A percentile compares a stretch with the other conserved stretches of the same genome.
These are phyloP conservation scores for Oncorhynchus keta DNA, from an alignment of 2,113 vertebrate species.

Conservation along the genomic window DNA sequence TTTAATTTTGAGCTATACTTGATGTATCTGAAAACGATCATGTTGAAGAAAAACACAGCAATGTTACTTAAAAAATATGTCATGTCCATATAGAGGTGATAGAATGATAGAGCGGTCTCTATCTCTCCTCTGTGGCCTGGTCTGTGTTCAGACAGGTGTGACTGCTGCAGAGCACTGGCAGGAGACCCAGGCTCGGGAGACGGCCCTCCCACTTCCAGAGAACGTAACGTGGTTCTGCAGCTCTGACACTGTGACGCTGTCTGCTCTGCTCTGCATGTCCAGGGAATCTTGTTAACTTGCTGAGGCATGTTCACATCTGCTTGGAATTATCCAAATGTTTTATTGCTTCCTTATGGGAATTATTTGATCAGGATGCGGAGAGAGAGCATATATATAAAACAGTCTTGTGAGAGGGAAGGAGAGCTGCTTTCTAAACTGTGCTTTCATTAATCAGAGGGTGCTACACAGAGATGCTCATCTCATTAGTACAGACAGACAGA, in stretches of 20 bases:
- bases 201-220: not conserved
- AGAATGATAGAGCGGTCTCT: not conserved
- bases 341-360: conserved; percentile 72
- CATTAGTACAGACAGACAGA: conserved; percentile 40
- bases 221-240: too few relatives aligned
- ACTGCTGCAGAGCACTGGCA: not conserved
- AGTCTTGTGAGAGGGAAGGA: conserved; percentile 45
- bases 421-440: conserved; percentile 56
- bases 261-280: conserved; percentile 40
- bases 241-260: conserved; percentile 3
- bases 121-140: not conserved
- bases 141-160: not conserved
- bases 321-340: conserved; percentile 67
- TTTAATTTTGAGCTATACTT: not conserved
- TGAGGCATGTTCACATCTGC: conserved; percentile 73
- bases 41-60: not conserved
- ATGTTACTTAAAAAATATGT: not conserved
- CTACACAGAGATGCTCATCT: conserved; percentile 50
- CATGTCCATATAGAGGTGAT: not conserved
- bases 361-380: conserved; percentile 57
- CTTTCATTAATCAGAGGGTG: conserved; percentile 57
- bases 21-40: not conserved
- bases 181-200: conserved; percentile 5
- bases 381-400: conserved; percentile 45
- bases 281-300: conserved; percentile 62